Conservation (phyloP, 2,888 invertebrate species). For the Bhutanitis thaidina region DNA sequence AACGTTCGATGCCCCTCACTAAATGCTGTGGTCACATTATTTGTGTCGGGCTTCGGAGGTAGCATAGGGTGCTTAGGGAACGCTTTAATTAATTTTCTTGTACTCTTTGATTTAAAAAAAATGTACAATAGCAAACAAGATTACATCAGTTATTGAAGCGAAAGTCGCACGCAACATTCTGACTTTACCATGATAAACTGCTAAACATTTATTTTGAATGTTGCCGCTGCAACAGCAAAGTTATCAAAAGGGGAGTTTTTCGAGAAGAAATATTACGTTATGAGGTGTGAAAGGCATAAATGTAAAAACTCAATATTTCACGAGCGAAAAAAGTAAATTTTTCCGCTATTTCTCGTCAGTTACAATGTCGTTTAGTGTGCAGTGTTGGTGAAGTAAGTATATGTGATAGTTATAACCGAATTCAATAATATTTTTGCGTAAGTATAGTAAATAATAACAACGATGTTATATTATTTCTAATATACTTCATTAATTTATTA, state of each 20-base stretch:
- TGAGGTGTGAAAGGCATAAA: slow-evolving; percentile 79
- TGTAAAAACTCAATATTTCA: slow-evolving; percentile 79
- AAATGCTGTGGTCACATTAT: slow-evolving; percentile 70
- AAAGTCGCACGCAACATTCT: slow-evolving; percentile 36
- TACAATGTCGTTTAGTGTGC: slow-evolving; percentile 51
- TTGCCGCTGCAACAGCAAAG: slow-evolving; percentile 70
- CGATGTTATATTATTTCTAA: too few species aligned
- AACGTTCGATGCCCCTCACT: slow-evolving; percentile 68
- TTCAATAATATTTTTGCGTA: too few species aligned
- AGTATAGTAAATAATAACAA: too few species aligned
- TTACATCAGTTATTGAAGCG: not conserved
- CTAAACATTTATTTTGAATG: slow-evolving; percentile 77
- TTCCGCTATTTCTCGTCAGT: slow-evolving; percentile 58
- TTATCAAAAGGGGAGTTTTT: slow-evolving; percentile 56
- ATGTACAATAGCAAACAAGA: not conserved
- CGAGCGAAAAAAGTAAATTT: slow-evolving; percentile 57
- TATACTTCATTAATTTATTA: too few species aligned
- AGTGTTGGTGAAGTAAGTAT: slow-evolving; percentile 32
- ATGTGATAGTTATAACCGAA: slow-evolving; percentile 8
- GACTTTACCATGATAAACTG: slow-evolving; percentile 60
- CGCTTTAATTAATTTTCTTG: slow-evolving; percentile 36
- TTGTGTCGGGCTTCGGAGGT: slow-evolving; percentile 41
- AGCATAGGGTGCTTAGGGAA: slow-evolving; percentile 38
- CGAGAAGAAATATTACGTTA: slow-evolving; percentile 76
- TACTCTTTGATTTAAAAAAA: slow-evolving; percentile 22